Base-by-base conservation (phyloP, 2,797 vertebrate species). In the Platalea minor region DNA sequence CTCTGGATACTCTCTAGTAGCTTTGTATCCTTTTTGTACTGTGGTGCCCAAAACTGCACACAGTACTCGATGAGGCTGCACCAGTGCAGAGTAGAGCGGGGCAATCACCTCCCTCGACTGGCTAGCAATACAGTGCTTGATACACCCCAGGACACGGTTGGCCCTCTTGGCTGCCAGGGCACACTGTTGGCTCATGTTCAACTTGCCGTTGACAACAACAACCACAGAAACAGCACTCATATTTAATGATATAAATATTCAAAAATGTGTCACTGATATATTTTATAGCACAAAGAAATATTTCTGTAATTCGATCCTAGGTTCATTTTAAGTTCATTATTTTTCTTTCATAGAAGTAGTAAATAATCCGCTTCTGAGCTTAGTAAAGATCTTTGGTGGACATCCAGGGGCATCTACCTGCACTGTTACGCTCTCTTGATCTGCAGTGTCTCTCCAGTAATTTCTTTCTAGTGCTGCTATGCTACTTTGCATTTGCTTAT, bases 361-460 rank as follows among this genome's bases (percentile, higher is more conserved):
- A 97, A 95, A 96, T 96, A 95, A 96, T 88, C 24, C 5, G 85
- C 16, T 84, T 95, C 76, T 73, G 70, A 95, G 57, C 23, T 37
- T 72, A 93, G 20, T 78, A 56, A 81, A 87, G 46, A 33, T 54
- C 60, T 84, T 88, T 94, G 87, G 60, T 17, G 83, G 46, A 75
- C 76, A 88, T 94, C 69, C 85, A 94, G 61, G 46, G 13, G 8
- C 33, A 75, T 86, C 61, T 93, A 89, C 67, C 39, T 84, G 73
- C 79, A 45, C 6, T 51, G 35, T 48, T 85, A 51, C 1, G 5
- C 9, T 91, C 18, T 85, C 29, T 78, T 69, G 24, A 59, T 87
- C 39, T 65, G 45, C 77, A 82, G 4, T 54, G 33, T 91, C 24
- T 97, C 73, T 92, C 51, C 28, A 85, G 51, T 41, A 90, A 78